A percentile compares a stretch with the other conserved stretches of the same genome.
Evolutionary conservation across 1,140 invertebrate genomes (phyloP).

Genomic region (Drosophila suzukii): DNA sequence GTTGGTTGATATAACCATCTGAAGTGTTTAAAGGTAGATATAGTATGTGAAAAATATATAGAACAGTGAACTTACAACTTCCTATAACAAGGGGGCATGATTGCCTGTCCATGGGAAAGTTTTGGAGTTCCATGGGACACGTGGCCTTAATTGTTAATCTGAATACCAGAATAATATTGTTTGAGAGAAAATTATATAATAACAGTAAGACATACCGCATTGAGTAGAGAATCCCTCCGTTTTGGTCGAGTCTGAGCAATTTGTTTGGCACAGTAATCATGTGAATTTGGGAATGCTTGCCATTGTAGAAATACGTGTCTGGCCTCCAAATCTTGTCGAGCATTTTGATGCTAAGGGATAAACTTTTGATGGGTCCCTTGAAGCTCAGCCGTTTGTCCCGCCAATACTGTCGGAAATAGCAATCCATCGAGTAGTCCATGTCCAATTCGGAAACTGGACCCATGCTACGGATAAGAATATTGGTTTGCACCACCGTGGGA

Average conservation of each 20-base stretch:
- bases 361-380: constrained; percentile 91
- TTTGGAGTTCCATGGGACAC: constrained; percentile 98
- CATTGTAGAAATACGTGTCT: constrained; percentile 97
- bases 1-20: constrained; percentile 96
- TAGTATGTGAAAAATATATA: not conserved
- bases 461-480: constrained; percentile 97
- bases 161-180: constrained; percentile 5
- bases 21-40: not conserved
- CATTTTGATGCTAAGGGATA: constrained; percentile 95
- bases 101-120: constrained; percentile 98
- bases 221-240: constrained; percentile 97
- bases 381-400: constrained; percentile 93
- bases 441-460: constrained; percentile 97
- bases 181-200: not conserved
- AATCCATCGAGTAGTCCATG: constrained; percentile 99
- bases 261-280: constrained; percentile 98
- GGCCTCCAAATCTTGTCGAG: constrained; percentile 97
- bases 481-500: constrained; percentile 95
- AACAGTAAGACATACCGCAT: constrained; percentile 89
- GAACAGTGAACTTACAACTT: constrained; percentile 91
- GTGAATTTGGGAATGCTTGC: constrained; percentile 96
- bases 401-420: constrained; percentile 97
- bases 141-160: constrained; percentile 98
- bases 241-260: constrained; percentile 93
- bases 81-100: constrained; percentile 96